These are phyloP conservation scores for Melozone crissalis DNA, from an alignment of 2,113 vertebrate genomes.

Conservation along the genomic window DNA sequence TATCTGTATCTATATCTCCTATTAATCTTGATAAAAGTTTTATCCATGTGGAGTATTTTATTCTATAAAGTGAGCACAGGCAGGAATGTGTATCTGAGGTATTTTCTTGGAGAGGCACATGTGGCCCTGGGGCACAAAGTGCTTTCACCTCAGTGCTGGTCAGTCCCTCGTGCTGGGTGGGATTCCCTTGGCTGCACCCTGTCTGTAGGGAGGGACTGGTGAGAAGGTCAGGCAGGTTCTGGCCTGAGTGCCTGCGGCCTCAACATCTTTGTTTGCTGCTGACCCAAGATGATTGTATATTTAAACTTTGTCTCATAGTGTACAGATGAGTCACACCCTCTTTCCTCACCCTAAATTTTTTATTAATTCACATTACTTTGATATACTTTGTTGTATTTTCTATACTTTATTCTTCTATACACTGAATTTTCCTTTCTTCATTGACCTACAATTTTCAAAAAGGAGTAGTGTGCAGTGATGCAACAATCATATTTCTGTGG, in stretches of 20 bases:
- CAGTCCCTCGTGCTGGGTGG: accelerated
- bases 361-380: not conserved
- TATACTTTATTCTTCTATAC: not conserved
- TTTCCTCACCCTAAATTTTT: not conserved
- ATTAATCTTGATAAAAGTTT: not conserved
- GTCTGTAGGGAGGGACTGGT: not conserved
- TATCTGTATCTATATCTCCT: not conserved
- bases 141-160: not conserved
- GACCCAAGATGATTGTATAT: not conserved
- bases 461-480: not conserved
- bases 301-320: not conserved
- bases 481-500: constrained; percentile 55
- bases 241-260: not conserved
- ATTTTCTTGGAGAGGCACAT: not conserved
- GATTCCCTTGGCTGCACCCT: not conserved
- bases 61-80: not conserved
- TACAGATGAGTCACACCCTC: not conserved
- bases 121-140: not conserved
- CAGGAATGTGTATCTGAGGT: not conserved
- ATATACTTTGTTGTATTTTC: not conserved
- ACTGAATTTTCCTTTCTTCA: constrained; percentile 6
- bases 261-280: not conserved
- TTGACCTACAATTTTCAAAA: not conserved
- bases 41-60: not conserved
- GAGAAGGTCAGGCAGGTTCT: not conserved